Conservation (phyloP, 2,113 vertebrate genomes). For the Fulmarus glacialis region DNA sequence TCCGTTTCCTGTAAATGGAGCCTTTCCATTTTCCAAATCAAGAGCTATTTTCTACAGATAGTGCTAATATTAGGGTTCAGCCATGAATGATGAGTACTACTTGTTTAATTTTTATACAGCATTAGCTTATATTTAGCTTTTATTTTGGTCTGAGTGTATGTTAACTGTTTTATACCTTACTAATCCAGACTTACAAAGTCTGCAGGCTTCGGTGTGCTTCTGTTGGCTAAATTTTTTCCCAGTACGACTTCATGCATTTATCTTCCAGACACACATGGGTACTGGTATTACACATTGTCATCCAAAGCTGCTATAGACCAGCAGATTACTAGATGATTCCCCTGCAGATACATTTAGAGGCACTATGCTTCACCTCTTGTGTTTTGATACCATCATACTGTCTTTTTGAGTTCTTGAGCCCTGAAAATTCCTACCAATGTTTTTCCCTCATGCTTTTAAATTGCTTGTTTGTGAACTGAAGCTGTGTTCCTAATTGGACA, state of each 20-base stretch:
- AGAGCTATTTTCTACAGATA: background rate
- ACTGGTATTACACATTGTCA: background rate
- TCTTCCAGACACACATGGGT: background rate
- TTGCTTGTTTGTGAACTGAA: background rate
- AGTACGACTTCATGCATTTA: background rate
- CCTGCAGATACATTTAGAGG: background rate
- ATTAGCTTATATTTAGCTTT: background rate
- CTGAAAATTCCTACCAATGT: rapidly evolving
- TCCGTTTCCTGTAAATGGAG: background rate
- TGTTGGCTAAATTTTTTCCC: background rate
- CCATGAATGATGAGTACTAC: background rate
- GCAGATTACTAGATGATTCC: background rate
- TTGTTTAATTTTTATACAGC: background rate
- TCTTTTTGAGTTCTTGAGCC: background rate
- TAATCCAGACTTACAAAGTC: background rate
- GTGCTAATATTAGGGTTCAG: background rate
- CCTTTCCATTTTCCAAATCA: background rate
- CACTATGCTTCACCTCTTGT: background rate
- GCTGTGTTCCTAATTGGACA: background rate
- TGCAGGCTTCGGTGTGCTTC: background rate
- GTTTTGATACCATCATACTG: background rate
- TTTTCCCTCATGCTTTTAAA: background rate
- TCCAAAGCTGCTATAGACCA: background rate
- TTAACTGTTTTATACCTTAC: background rate
- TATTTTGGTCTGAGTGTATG: background rate